Evolutionary conservation across 2,797 vertebrate species (phyloP), one percentile per base, ranked within the genome.

Genomic region (Lagocephalus sceleratus): DNA sequence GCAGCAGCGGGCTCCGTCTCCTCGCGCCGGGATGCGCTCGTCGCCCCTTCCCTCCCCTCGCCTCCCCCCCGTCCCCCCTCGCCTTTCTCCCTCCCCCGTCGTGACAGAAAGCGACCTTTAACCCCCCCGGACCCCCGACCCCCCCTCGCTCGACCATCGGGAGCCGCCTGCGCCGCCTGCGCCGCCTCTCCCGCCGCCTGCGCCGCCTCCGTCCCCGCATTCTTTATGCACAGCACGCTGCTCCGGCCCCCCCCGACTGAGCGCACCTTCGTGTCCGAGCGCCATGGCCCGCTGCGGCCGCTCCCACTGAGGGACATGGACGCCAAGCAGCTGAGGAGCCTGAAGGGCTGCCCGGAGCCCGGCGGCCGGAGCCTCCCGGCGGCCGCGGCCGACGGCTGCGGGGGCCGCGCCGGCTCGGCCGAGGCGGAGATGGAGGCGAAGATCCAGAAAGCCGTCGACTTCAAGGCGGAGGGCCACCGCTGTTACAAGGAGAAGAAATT

Each of bases 401-500:
- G 81, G 11, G 55, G 55, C 15, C 79, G 85, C 57, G 80, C 68
- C 63, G 79, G 79, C 46, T 80, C 86, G 5, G 84, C 82, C 5
- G 88, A 92, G 54, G 85, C 75, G 76, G 93, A 94, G 38, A 92
- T 94, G 89, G 92, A 94, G 81, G 82, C 86, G 68, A 93, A 93
- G 71, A 92, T 97, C 80, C 92, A 93, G 78, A 91, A 92, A 77
- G 94, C 94, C 32, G 88, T 95, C 76, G 93, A 93, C 81, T 97
- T 97, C 85, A 94, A 95, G 87, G 79, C 66, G 51, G 95, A 97
- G 87, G 95, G 94, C 32, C 90, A 93, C 70, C 93, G 92, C 51
- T 96, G 94, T 78, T 97, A 96, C 84, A 94, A 94, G 79, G 94
- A 96, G 84, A 96, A 96, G 91, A 95, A 96, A 88, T 94, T 96